Evolutionary conservation across 2,888 invertebrate genomes (phyloP).

Genomic region (Brenthis daphne): DNA sequence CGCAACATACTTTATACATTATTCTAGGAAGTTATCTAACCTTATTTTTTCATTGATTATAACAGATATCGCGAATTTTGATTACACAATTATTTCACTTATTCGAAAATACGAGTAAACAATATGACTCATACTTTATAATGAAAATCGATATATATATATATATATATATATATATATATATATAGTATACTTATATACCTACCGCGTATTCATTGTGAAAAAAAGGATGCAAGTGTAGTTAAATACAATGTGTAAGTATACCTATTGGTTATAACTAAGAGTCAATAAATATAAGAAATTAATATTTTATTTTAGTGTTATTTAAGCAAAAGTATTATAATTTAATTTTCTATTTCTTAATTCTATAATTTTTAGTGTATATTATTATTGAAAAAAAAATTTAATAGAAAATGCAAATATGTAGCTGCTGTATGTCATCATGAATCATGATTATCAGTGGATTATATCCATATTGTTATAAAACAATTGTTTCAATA

Average conservation of each 20-base stretch:
- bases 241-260: too few relatives aligned
- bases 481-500: constrained; percentile 25
- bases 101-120: constrained; percentile 12
- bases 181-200: too few relatives aligned
- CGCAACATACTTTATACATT: too few relatives aligned
- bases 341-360: not conserved
- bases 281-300: too few relatives aligned
- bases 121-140: constrained; percentile 5
- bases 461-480: constrained; percentile 27
- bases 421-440: constrained; percentile 2
- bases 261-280: too few relatives aligned
- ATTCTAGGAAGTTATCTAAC: too few relatives aligned
- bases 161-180: too few relatives aligned
- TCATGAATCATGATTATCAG: constrained; percentile 16
- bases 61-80: not conserved
- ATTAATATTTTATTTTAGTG: not conserved
- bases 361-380: not conserved
- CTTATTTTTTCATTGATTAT: not conserved
- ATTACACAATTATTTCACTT: constrained; percentile 16
- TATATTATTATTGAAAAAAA: constrained; percentile 8
- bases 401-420: not conserved
- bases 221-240: not conserved
- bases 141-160: not conserved
- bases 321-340: not conserved
- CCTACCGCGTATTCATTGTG: too few relatives aligned